Base-by-base conservation (phyloP, 2,113 vertebrate genomes). In the Ptilonorhynchus violaceus region DNA sequence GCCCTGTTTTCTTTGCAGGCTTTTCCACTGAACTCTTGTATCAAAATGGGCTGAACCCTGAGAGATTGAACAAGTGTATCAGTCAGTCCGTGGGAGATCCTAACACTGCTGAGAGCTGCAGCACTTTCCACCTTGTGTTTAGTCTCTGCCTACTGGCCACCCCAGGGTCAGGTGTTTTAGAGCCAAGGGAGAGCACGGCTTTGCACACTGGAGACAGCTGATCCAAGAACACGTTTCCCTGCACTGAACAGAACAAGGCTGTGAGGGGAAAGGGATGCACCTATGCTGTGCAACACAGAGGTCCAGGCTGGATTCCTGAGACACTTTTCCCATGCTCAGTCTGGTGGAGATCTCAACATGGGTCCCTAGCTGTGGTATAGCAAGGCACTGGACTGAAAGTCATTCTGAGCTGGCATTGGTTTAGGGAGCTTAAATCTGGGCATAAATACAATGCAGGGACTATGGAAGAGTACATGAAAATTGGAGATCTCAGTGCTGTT, bases 271-370 rank as follows among this genome's bases (percentile, higher is more conserved):
- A 88, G 33, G 7, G 4, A 15, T 63, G 28, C 13, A 46, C 17
- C 22, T 85, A 8, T 2, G 2, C 31, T 85, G 17, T 49, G 64
- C 60, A 66, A 70, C 8, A 13, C 0, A 0, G 35, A 50, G 28
- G 3, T 63, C 56, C 52, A 46, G 39, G 1, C 16, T 68, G n/a
- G 13, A 35, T 63, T 31, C 13, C 42, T 67, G 28, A 25, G 31
- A 37, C 13, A 17, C 15, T 37, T 91, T 78, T 88, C 35, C 17
- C 25, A 42, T 5, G 10, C 24, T 74, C 23, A 41, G 47, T 60
- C 42, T 72, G 19, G 31, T 3, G 88, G 41, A 47, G 55, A 39
- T 74, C 42, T 91, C 31, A 66, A 1, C 22, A 10, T 17, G 56
- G 35, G 2, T 83, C n/a, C 7, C 31, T 55, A 46, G 16, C 35